phyloP scores from a whole-genome alignment of 2,113 vertebrate species.

The Cnemophilus loriae region DNA sequence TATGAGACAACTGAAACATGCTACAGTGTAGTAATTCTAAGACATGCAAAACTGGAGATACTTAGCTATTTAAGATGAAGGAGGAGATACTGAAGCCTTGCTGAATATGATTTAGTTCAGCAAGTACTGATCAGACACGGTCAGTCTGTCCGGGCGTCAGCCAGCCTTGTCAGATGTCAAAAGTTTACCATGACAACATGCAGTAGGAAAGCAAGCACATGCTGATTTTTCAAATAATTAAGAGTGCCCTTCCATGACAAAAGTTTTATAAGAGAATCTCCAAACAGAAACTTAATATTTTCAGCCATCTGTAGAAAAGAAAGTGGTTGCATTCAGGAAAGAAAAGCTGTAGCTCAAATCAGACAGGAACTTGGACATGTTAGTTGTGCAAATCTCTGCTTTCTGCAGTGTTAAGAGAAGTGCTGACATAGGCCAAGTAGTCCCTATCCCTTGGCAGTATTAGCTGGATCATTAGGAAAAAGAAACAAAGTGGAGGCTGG shows the following conservation, averaged over 20 bases:
- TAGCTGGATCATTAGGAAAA: constrained; percentile 35
- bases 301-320: background rate
- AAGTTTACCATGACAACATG: background rate
- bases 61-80: background rate
- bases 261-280: background rate
- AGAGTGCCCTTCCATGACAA: background rate
- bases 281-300: background rate
- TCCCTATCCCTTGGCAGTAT: constrained; percentile 30
- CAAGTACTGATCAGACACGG: background rate
- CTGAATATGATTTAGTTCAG: background rate
- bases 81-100: background rate
- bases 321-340: constrained; percentile 7
- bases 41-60: background rate
- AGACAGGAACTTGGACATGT: background rate
- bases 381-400: constrained; percentile 15
- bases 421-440: constrained; percentile 46
- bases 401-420: constrained; percentile 12
- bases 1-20: background rate
- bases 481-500: constrained; percentile 48
- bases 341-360: constrained; percentile 45
- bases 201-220: background rate
- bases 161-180: background rate
- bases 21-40: background rate
- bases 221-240: constrained; percentile 8
- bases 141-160: background rate